Percentiles rank a stretch among this genome's conserved stretches.
Evolutionary conservation across 2,888 invertebrate species (phyloP).

Genomic region (Didymodactylos carnosus): DNA sequence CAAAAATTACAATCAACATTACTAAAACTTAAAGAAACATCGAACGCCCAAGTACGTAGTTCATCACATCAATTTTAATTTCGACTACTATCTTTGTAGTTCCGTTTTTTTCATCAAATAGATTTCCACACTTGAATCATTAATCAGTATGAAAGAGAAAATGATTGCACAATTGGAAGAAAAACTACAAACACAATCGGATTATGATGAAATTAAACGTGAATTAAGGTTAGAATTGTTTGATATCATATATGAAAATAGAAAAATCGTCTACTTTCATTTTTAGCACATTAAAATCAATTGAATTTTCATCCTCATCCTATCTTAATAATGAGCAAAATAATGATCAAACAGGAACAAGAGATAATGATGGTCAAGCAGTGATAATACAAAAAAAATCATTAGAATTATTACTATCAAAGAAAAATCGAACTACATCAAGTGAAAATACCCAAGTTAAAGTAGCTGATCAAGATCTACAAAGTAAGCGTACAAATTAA

Average conservation of each 20-base stretch:
- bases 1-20: constrained; percentile 64
- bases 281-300: constrained; percentile 55
- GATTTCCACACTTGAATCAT: constrained; percentile 51
- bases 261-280: constrained; percentile 19
- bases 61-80: too few species aligned
- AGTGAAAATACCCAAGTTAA: constrained; percentile 41
- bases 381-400: constrained; percentile 37
- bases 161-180: constrained; percentile 40
- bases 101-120: too few species aligned
- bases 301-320: constrained; percentile 49
- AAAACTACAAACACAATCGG: constrained; percentile 61
- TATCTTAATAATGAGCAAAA: too few species aligned
- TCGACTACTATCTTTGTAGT: too few species aligned
- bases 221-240: constrained; percentile 45
- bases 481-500: too few species aligned
- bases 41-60: neutral
- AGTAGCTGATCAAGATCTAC: constrained; percentile 30
- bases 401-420: constrained; percentile 54
- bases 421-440: constrained; percentile 52
- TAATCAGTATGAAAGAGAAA: constrained; percentile 24
- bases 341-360: too few species aligned
- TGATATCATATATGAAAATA: neutral
- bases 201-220: constrained; percentile 76
- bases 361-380: constrained; percentile 30
- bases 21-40: constrained; percentile 56